Base-by-base conservation (phyloP, 2,888 invertebrate genomes). In the Encarsia formosa region DNA sequence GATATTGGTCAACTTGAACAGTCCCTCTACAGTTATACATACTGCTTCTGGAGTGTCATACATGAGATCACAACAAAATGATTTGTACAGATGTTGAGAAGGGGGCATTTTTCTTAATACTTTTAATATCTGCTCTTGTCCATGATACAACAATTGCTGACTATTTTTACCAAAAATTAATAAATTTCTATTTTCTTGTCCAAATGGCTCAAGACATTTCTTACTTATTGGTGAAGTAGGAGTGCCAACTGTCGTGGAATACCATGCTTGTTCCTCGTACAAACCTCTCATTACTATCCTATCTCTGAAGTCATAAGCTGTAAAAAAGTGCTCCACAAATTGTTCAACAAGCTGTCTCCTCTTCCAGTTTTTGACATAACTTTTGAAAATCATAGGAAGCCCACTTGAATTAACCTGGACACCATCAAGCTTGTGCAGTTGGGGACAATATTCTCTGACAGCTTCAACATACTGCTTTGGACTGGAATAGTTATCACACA, bases 281-380 rank as follows among this genome's bases (percentile, higher is more conserved):
- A 88, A 69, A 1, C 79, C 77, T 13, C 77, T 65, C 11, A 88
- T 67, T 1, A 70, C 54, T 0, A 65, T 65, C 22, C 87, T 75
- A 47, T 84, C 80, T 0, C 76, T 76, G 2, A 77, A 72, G 64
- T 89, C 89, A 55, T 85, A 80, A 2, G 86, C 68, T 0, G 78
- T 77, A 63, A 85, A 88, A 72, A 80, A 86, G 54, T 84, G 79
- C 49, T 82, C 79, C 4, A 87, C 67, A 66, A 87, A 87, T 61
- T 80, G 81, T 49, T 82, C 79, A 0, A 82, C 78, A 1, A 87
- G 59, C 1, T 60, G 52, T 11, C 61, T 56, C 22, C 52, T 59
- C 2, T 44, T 57, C 4, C 56, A 48, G 4, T 59, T 56, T 23
- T 55, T 61, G 6, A 66, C 56, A 42, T 62, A 70, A 15, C 55